Percentiles rank a stretch among this genome's conserved stretches.
These are phyloP conservation scores for Leptobrachium ailaonicum DNA, from an alignment of 2,113 vertebrate species.

Conservation along the genomic window DNA sequence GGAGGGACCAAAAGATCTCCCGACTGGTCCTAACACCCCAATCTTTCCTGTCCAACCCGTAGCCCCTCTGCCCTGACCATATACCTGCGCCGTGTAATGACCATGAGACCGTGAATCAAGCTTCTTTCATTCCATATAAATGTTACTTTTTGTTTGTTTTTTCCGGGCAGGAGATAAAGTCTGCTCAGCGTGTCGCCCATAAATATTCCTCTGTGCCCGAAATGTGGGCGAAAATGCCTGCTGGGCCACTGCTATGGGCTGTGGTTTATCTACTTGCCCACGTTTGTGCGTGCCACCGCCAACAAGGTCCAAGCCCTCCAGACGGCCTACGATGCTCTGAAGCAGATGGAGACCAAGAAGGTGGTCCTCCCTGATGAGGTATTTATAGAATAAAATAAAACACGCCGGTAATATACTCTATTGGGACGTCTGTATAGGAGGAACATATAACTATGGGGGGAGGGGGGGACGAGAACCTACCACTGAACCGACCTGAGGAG, in stretches of 20 bases:
- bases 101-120: too few relatives aligned
- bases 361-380: slow-evolving; percentile 93
- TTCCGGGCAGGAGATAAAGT: slow-evolving; percentile 82
- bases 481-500: too few relatives aligned
- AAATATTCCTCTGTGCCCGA: slow-evolving; percentile 81
- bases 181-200: slow-evolving; percentile 86
- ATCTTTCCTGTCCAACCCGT: too few relatives aligned
- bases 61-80: too few relatives aligned
- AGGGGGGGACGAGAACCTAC: too few relatives aligned
- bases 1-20: too few relatives aligned
- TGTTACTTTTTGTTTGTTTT: neutral
- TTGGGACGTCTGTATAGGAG: too few relatives aligned
- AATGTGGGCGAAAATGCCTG: slow-evolving; percentile 90
- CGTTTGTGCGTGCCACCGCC: slow-evolving; percentile 75
- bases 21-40: too few relatives aligned
- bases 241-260: slow-evolving; percentile 92
- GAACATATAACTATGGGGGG: too few relatives aligned
- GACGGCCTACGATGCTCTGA: slow-evolving; percentile 84
- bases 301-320: slow-evolving; percentile 83
- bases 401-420: too few relatives aligned
- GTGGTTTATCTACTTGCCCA: slow-evolving; percentile 94
- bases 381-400: neutral
- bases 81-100: too few relatives aligned
- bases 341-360: slow-evolving; percentile 88
- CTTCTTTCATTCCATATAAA: neutral